Evolutionary conservation across 2,113 vertebrate genomes (phyloP), one percentile per base, ranked within the genome.

Genomic region (Pseudorasbora parva): DNA sequence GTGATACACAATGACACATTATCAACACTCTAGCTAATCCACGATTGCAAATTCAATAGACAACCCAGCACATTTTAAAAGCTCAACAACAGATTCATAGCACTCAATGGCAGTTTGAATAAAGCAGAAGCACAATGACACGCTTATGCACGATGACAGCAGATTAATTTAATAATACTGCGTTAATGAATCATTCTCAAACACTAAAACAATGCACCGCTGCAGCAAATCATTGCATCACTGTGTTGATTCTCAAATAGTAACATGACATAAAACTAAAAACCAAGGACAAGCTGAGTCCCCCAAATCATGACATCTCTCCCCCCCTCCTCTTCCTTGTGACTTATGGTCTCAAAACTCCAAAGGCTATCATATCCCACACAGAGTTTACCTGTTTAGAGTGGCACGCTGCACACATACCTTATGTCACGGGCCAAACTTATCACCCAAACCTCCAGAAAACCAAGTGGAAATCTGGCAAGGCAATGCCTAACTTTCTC

Each of bases 401-500:
- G 49, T 57, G 43, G 64, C 64, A 1, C 10, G 33, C 72, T 1
- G 25, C 25, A 83, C 82, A 92, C 92, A 84, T 93, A 94, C 94
- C 94, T 93, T 88, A 84, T 90, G 88, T 84, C 87, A 45, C 85
- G 85, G 90, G 89, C 88, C 89, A 85, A 86, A 86, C 88, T 54
- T 45, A 88, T 85, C 91, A 86, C 89, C 88, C 89, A 84, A 93
- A 91, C 86, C 92, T 88, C 78, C 25, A 82, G 87, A 90, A 92
- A 90, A 83, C 86, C 86, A 87, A 72, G 49, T 54, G 83, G 60
- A 88, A 82, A 89, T 86, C 89, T 88, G 84, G 91, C 89, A 75
- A 85, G 87, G 88, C 85, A 17, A 88, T 74, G 92, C 90, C 90
- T 90, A 89, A 93, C 89, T 90, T 89, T 91, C 89, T 84, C 85